Evolutionary conservation across 2,888 invertebrate species (phyloP).

Genomic region (Drosophila anomalata): DNA sequence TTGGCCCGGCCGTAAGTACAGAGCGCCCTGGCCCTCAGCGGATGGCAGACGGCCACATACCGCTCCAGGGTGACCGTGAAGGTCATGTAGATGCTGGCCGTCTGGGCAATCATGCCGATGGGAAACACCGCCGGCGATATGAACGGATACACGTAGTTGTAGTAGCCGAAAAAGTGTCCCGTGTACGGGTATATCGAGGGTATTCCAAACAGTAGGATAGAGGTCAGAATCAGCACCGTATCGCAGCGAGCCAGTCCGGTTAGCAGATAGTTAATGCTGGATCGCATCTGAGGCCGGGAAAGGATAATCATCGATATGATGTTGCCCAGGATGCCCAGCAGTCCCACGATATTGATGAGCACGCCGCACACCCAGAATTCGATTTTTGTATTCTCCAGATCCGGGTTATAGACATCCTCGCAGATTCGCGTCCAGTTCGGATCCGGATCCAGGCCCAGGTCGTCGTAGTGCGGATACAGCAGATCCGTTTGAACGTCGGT

Average conservation of each 20-base stretch:
- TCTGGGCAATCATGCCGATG: conserved; percentile 93
- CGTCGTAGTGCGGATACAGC: conserved; percentile 49
- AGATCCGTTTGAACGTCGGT: conserved; percentile 39
- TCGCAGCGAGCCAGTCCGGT: conserved; percentile 97
- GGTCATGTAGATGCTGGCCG: conserved; percentile 96
- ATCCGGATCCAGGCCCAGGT: conserved; percentile 38
- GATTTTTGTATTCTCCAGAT: conserved; percentile 85
- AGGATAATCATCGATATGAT: conserved; percentile 95
- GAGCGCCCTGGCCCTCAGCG: conserved; percentile 93
- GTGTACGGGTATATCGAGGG: conserved; percentile 94
- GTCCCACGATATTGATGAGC: conserved; percentile 90
- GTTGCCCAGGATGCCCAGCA: conserved; percentile 95
- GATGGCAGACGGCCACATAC: conserved; percentile 97
- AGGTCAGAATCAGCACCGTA: conserved; percentile 94
- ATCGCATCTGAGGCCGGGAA: conserved; percentile 96
- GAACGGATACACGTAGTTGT: conserved; percentile 91
- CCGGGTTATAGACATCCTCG: conserved; percentile 75
- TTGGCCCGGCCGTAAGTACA: conserved; percentile 95
- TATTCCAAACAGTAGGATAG: conserved; percentile 93
- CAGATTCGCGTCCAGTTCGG: conserved; percentile 67
- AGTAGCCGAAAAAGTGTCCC: conserved; percentile 90
- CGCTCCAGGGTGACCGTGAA: conserved; percentile 95
- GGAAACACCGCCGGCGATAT: conserved; percentile 93
- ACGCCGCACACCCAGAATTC: conserved; percentile 93
- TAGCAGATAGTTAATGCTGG: conserved; percentile 96